These are phyloP conservation scores for Loripinus fragilis DNA, from an alignment of 2,888 invertebrate genomes.

Conservation along the genomic window DNA sequence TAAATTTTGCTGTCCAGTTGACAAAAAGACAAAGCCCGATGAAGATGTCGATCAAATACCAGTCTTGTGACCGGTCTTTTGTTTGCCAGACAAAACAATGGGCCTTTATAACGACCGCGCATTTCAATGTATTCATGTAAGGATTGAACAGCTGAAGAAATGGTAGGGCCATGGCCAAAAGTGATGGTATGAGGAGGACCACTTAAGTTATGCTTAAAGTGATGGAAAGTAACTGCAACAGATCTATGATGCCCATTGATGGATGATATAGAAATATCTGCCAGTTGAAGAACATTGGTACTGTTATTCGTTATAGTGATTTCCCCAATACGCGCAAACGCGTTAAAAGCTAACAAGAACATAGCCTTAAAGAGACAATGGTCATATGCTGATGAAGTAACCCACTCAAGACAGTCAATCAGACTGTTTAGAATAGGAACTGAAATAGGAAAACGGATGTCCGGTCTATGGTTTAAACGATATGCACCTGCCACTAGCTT, in stretches of 20 bases:
- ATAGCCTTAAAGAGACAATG: constrained; percentile 20
- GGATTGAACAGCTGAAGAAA: not conserved
- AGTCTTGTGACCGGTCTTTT: not conserved
- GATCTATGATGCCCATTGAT: not conserved
- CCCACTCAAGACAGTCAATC: not conserved
- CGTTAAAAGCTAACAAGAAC: constrained; percentile 24
- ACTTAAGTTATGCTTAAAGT: constrained; percentile 5
- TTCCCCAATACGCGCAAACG: constrained; percentile 32
- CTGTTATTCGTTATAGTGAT: not conserved
- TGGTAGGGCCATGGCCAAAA: constrained; percentile 19
- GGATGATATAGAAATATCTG: not conserved
- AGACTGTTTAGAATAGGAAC: constrained; percentile 15
- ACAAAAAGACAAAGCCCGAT: not conserved
- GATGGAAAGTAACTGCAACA: not conserved
- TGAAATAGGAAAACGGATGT: constrained; percentile 5
- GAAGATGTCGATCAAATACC: not conserved
- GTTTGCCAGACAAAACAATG: constrained; percentile 1
- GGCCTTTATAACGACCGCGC: not conserved
- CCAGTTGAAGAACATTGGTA: not conserved
- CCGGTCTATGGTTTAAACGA: not conserved
- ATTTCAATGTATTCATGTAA: not conserved
- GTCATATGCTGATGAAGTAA: not conserved
- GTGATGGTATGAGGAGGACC: not conserved
- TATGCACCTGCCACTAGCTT: constrained; percentile 2
- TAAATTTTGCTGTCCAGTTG: not conserved